These are phyloP conservation scores for Tringa solitaria DNA, from an alignment of 2,113 vertebrate genomes.

Conservation along the genomic window DNA sequence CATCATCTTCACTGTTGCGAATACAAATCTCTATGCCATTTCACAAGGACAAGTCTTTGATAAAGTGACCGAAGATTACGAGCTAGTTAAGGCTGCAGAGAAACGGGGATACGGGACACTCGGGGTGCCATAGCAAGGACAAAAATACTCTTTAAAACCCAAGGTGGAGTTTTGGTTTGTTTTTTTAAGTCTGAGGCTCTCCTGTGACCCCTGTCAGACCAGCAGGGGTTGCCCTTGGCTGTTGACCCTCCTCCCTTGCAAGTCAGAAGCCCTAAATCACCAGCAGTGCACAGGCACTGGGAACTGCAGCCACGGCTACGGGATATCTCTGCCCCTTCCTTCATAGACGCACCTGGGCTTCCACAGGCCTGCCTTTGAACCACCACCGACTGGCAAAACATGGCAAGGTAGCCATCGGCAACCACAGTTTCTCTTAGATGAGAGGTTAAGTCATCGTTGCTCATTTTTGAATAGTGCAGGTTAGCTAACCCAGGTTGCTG, in stretches of 20 bases:
- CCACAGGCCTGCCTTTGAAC: not conserved
- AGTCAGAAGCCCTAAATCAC: not conserved
- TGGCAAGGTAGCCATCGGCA: not conserved
- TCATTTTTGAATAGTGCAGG: not conserved
- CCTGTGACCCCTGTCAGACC: not conserved
- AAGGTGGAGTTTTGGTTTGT: fast-evolving
- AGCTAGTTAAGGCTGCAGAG: not conserved
- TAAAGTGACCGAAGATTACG: not conserved
- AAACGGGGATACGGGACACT: not conserved
- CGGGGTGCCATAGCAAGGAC: not conserved
- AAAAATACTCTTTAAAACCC: not conserved
- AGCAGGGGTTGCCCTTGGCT: not conserved
- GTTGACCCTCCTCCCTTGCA: not conserved
- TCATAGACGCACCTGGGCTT: not conserved
- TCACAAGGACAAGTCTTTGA: not conserved
- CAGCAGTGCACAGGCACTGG: fast-evolving
- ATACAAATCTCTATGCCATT: conserved; percentile 5
- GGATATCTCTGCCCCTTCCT: not conserved
- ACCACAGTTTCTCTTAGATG: not conserved
- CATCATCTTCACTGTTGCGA: not conserved
- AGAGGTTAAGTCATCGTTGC: not conserved
- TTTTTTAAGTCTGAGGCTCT: not conserved
- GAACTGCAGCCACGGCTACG: not conserved
- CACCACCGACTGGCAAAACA: not conserved
- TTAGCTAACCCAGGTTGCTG: not conserved